Base-by-base conservation (phyloP, 1,140 invertebrate genomes). In the Panagrolaimus sp. region DNA sequence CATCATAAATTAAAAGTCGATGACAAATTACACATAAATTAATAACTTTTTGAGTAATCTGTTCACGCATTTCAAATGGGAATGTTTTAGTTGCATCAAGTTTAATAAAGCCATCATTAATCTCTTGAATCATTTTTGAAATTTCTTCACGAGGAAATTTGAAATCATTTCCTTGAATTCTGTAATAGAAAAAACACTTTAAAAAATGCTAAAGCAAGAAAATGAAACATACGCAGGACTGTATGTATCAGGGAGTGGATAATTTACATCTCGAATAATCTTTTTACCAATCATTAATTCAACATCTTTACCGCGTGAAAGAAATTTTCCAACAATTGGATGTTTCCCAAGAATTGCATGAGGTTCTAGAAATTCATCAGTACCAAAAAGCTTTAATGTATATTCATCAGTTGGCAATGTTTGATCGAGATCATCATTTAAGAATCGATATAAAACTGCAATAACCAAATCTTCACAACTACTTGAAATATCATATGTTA, bases 321-420 rank as follows among this genome's bases (percentile, higher is more conserved):
- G n/a, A 13, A 65, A 61, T 25, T 53, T 23, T 5, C 64, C 76
- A 9, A 76, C 74, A 44, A 78, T 72, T 42, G 67, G 46, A 67
- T 75, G 68, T 20, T 65, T 78, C 0, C 74, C 74, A 43, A 75
- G 64, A 13, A 65, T 61, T 16, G 53, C 31, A 13, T 23, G 23
- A 5, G 45, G 45, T 8, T 51, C 72, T 9, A 75, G 61, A 42
- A 75, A 74, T 25, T 75, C 65, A 42, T 78, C 74, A 5, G 61
- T 63, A 5, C 74, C 75, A 62, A 20, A 70, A 13, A 75, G 65
- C 65, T 75, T 71, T 23, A 76, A 27, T 13, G 67, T 66, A 61
- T 72, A 76, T 16, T 78, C 76, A n/a, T 65, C 51, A 44, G 79
- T 76, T 38, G 48, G 9, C n/a, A 73, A 73, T 4, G 47, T 65